These are phyloP conservation scores for Nasonovia ribisnigri DNA, from an alignment of 2,888 invertebrate species.

Conservation along the genomic window DNA sequence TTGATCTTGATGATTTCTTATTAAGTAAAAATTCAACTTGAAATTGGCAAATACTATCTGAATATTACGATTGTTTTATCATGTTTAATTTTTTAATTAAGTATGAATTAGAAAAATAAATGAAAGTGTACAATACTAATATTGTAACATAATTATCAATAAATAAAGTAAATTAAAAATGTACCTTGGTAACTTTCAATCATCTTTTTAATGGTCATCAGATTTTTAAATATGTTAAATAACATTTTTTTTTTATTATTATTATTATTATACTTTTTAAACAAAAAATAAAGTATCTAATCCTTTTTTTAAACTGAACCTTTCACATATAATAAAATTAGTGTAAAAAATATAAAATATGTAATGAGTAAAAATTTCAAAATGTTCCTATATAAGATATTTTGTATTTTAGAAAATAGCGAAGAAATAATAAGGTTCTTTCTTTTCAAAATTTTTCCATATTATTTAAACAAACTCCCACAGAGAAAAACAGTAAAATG, in stretches of 20 bases:
- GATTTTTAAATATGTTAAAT: neutral
- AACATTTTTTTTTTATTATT: neutral
- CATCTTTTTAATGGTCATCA: neutral
- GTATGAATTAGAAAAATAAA: slow-evolving; percentile 51
- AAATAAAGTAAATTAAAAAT: slow-evolving; percentile 43
- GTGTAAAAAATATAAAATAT: slow-evolving; percentile 18
- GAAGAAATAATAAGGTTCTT: neutral
- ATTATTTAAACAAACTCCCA: neutral
- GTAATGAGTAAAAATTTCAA: neutral
- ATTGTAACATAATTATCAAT: slow-evolving; percentile 32
- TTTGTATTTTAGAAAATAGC: neutral
- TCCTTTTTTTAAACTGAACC: slow-evolving; percentile 1
- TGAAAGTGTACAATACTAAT: slow-evolving; percentile 36
- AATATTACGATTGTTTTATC: slow-evolving; percentile 19
- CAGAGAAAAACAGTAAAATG: neutral
- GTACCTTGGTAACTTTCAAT: slow-evolving; percentile 51
- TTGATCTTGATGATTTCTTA: slow-evolving; percentile 56
- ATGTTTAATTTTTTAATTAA: neutral
- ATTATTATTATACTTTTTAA: neutral
- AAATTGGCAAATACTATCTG: neutral
- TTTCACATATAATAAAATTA: slow-evolving; percentile 14
- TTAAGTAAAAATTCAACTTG: slow-evolving; percentile 27
- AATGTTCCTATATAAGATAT: neutral
- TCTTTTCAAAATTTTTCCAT: neutral
- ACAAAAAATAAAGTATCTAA: neutral